These are phyloP conservation scores for Pseudois nayaur DNA, from an alignment of 2,113 vertebrate genomes.

Conservation along the genomic window DNA sequence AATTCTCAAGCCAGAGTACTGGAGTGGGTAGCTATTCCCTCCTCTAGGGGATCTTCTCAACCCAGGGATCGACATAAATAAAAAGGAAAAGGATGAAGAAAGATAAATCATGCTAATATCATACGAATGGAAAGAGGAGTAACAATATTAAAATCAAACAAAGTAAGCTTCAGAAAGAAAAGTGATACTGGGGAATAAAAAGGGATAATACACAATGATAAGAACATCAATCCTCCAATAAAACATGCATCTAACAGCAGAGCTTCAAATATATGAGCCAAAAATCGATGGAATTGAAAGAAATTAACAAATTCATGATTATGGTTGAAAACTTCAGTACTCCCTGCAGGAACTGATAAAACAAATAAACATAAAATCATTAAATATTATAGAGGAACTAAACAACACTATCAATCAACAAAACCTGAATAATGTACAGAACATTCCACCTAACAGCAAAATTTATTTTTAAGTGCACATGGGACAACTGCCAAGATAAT, in stretches of 20 bases:
- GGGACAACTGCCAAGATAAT: not conserved
- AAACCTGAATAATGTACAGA: not conserved
- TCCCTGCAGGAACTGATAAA: not conserved
- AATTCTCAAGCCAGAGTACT: not conserved
- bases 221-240: not conserved
- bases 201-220: not conserved
- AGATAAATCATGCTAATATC: not conserved
- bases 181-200: not conserved
- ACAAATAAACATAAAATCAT: not conserved
- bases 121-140: not conserved
- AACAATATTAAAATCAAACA: conserved; percentile 6
- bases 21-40: not conserved
- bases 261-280: not conserved
- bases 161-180: not conserved
- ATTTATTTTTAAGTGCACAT: not conserved
- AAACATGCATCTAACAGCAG: not conserved
- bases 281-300: not conserved
- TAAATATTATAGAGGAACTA: not conserved
- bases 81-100: not conserved
- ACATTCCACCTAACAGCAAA: not conserved
- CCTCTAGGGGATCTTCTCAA: not conserved
- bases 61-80: not conserved
- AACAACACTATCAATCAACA: not conserved
- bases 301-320: not conserved
- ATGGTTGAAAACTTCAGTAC: not conserved